Evolutionary conservation across 1,140 invertebrate genomes (phyloP).

Genomic region (Caenorhabditis latens): DNA sequence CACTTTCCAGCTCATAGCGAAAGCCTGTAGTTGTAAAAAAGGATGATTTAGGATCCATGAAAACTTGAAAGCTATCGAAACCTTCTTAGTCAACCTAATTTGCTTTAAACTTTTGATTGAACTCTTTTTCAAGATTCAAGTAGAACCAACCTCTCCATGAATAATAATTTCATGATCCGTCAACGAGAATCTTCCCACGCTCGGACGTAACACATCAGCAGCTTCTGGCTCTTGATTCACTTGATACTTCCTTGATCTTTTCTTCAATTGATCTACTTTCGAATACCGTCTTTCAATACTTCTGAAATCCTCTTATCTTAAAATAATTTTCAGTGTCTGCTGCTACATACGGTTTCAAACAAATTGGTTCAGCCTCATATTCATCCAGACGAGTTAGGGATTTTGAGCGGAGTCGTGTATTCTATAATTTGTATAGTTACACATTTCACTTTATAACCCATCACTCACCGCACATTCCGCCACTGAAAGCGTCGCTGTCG

Average conservation of each 20-base stretch:
- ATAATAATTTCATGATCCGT: slow-evolving; percentile 40
- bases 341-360: slow-evolving; percentile 20
- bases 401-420: slow-evolving; percentile 56
- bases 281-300: slow-evolving; percentile 58
- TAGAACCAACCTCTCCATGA: slow-evolving; percentile 22
- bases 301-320: neutral
- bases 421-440: neutral
- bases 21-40: too few species aligned
- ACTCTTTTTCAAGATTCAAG: too few species aligned
- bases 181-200: slow-evolving; percentile 13
- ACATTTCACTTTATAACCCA: neutral
- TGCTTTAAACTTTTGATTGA: neutral
- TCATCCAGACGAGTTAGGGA: slow-evolving; percentile 63
- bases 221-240: slow-evolving; percentile 30
- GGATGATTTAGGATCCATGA: too few species aligned
- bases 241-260: slow-evolving; percentile 45
- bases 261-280: slow-evolving; percentile 54
- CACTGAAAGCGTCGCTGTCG: neutral
- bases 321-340: too few species aligned
- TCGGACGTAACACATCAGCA: slow-evolving; percentile 32
- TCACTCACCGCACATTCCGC: slow-evolving; percentile 5
- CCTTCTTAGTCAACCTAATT: neutral
- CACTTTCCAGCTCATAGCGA: too few species aligned
- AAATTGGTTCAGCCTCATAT: slow-evolving; percentile 1
- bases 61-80: too few species aligned